Evolutionary conservation across 1,140 invertebrate genomes (phyloP).

Genomic region (Neelides sp.): DNA sequence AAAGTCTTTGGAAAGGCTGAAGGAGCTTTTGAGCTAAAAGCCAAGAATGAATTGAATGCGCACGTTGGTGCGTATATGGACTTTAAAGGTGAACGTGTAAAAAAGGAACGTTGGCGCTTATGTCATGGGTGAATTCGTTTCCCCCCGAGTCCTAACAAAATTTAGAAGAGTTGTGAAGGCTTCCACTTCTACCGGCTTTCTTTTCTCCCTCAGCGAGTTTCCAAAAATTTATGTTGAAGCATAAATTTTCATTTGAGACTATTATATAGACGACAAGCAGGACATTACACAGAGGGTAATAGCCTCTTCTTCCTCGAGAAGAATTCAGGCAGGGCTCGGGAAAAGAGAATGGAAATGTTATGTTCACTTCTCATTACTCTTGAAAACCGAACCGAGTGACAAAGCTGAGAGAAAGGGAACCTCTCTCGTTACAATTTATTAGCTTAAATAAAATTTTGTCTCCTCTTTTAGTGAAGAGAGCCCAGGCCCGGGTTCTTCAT

Average conservation of each 20-base stretch:
- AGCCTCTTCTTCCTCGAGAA: background rate
- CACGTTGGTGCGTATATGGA: background rate
- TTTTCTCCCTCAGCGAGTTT: background rate
- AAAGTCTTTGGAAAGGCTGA: no score
- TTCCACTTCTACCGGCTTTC: background rate
- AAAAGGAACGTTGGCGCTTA: background rate
- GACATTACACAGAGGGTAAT: background rate
- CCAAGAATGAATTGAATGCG: background rate
- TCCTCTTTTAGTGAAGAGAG: slow-evolving; percentile 10
- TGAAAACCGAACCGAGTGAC: background rate
- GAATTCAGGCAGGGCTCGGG: background rate
- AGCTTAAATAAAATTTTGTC: slow-evolving; percentile 2
- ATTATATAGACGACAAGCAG: background rate
- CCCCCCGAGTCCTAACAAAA: background rate
- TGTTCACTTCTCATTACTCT: background rate
- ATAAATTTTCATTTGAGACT: slow-evolving; percentile 12
- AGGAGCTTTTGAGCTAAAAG: no score
- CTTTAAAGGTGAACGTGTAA: background rate
- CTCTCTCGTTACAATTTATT: slow-evolving; percentile 4
- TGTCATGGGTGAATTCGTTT: slow-evolving; percentile 1
- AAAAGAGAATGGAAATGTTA: background rate
- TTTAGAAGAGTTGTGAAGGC: slow-evolving; percentile 1
- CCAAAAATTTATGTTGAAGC: background rate
- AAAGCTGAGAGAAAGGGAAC: background rate
- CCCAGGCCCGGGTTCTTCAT: background rate